A percentile compares a stretch with the other conserved stretches of the same genome.
Evolutionary conservation across 2,113 vertebrate species (phyloP).

Genomic region (Eublepharis macularius): DNA sequence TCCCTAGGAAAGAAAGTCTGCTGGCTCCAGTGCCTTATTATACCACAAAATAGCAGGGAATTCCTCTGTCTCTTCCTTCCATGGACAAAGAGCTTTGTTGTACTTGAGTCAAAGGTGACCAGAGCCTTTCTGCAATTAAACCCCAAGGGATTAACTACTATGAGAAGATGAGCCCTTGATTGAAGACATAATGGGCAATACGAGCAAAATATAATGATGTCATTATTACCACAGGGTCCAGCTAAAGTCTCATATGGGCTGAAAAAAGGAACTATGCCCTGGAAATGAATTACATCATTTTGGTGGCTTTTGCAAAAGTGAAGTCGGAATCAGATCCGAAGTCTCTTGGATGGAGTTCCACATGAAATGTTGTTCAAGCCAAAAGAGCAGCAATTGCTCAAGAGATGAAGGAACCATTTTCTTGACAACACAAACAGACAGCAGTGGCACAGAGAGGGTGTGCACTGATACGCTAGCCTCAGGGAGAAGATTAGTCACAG

Average conservation of each 20-base stretch:
- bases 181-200: constrained; percentile 5
- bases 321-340: neutral
- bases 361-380: fast-evolving
- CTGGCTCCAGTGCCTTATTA: neutral
- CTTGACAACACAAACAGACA: neutral
- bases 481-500: constrained; percentile 64
- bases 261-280: constrained; percentile 25
- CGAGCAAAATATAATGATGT: constrained; percentile 31
- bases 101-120: neutral
- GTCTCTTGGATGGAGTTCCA: neutral
- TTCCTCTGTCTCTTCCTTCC: neutral
- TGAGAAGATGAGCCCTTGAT: neutral
- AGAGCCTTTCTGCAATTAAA: constrained; percentile 18
- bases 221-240: neutral
- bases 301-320: fast-evolving
- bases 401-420: constrained; percentile 22
- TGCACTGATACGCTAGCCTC: neutral
- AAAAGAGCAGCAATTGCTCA: constrained; percentile 19
- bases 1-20: constrained; percentile 9
- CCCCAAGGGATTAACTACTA: neutral
- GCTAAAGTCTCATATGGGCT: neutral
- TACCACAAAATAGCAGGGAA: neutral
- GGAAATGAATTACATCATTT: neutral
- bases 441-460: constrained; percentile 32
- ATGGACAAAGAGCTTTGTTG: constrained; percentile 16